A percentile compares a stretch with the other conserved stretches of the same genome.
Conservation (phyloP, 2,888 invertebrate species). For the Toxonevra muliebris region DNA sequence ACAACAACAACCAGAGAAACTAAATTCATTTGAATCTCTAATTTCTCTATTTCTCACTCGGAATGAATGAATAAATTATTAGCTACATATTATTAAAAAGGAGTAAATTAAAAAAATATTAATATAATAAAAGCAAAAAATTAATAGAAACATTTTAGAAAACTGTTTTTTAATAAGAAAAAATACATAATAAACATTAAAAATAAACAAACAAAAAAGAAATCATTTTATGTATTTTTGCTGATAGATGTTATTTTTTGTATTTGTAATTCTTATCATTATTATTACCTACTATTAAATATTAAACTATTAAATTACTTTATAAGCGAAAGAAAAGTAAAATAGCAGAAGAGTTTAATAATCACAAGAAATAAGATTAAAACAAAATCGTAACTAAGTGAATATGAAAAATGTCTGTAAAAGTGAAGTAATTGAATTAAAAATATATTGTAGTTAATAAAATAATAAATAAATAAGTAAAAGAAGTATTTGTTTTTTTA, state of each 20-base stretch:
- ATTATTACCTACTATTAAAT: background rate
- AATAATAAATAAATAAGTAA: too few relatives aligned
- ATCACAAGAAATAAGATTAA: too few relatives aligned
- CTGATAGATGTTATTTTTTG: slow-evolving; percentile 26
- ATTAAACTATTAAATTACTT: background rate
- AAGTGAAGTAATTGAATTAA: too few relatives aligned
- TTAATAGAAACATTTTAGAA: slow-evolving; percentile 31
- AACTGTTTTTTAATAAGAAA: slow-evolving; percentile 27
- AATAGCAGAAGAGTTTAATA: too few relatives aligned
- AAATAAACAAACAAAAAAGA: background rate
- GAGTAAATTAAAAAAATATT: slow-evolving; percentile 5
- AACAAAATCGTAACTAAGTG: too few relatives aligned
- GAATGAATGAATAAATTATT: background rate
- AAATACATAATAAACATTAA: background rate
- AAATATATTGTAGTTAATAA: too few relatives aligned
- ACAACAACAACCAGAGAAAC: slow-evolving; percentile 9
- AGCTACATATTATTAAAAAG: slow-evolving; percentile 3
- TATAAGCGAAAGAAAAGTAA: background rate
- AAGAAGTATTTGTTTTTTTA: too few relatives aligned
- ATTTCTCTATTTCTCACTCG: too few relatives aligned
- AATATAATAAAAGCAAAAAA: slow-evolving; percentile 32
- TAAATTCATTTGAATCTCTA: background rate
- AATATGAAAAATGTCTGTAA: too few relatives aligned
- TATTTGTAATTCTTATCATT: slow-evolving; percentile 2
- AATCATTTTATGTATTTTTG: slow-evolving; percentile 16